Percentiles rank a stretch among this genome's conserved stretches.
Conservation (phyloP, 1,140 invertebrate species). For the Leptinotarsa lineolata region DNA sequence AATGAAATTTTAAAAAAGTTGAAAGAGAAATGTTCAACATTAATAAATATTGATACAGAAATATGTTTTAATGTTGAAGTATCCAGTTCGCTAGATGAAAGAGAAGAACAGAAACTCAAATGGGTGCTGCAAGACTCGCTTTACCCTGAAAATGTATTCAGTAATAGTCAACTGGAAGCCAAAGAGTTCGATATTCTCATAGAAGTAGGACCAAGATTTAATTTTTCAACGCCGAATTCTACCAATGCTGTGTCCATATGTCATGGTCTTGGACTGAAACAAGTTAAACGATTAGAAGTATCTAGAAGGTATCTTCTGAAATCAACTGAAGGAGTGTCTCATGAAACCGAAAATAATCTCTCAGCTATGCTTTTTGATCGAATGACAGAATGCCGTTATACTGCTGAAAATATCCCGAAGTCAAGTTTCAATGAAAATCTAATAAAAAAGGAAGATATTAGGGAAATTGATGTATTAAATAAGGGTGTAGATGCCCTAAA, state of each 20-base stretch:
- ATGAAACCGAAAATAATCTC: conserved; percentile 60
- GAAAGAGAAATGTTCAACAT: conserved; percentile 35
- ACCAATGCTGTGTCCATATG: conserved; percentile 95
- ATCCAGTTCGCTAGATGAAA: conserved; percentile 57
- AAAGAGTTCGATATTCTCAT: conserved; percentile 62
- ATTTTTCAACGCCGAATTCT: conserved; percentile 92
- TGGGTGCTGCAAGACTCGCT: conserved; percentile 75
- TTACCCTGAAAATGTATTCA: conserved; percentile 60
- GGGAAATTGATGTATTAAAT: conserved; percentile 75
- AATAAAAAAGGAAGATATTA: conserved; percentile 56
- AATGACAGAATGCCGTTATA: conserved; percentile 79
- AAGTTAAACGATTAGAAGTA: conserved; percentile 78
- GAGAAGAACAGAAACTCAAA: conserved; percentile 64
- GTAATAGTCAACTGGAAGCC: conserved; percentile 48
- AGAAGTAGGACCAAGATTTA: conserved; percentile 86
- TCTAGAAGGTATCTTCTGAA: conserved; percentile 78
- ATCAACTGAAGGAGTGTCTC: conserved; percentile 48
- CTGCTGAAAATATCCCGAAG: conserved; percentile 71
- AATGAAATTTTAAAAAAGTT: conserved; percentile 49
- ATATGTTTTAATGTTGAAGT: conserved; percentile 79
- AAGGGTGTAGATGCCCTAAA: conserved; percentile 79
- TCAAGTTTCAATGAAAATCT: conserved; percentile 72
- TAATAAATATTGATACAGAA: conserved; percentile 67
- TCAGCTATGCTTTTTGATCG: conserved; percentile 74
- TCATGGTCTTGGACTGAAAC: conserved; percentile 74